Percentiles rank a stretch among this genome's conserved stretches.
Conservation (phyloP, 2,113 vertebrate genomes). For the Python bivittatus region DNA sequence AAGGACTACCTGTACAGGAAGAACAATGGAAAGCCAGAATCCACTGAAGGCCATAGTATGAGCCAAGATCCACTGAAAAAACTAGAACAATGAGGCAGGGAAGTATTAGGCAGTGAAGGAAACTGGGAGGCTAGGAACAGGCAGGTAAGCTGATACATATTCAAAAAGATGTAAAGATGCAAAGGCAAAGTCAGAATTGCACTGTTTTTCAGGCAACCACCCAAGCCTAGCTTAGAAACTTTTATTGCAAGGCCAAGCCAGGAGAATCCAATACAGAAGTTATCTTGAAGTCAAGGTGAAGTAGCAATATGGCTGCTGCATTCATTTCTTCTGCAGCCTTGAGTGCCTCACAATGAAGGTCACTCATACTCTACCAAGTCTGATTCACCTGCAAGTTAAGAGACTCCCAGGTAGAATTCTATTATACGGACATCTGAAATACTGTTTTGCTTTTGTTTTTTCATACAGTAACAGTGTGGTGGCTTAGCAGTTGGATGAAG, state of each 20-base stretch:
- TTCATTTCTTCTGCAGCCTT: background rate
- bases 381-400: background rate
- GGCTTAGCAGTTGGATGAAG: background rate
- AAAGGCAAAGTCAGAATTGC: background rate
- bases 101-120: background rate
- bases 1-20: background rate
- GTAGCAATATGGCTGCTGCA: background rate
- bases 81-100: background rate
- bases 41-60: background rate
- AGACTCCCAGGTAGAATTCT: background rate
- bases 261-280: background rate
- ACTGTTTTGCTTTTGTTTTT: background rate
- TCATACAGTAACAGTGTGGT: background rate
- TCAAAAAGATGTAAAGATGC: background rate
- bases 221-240: background rate
- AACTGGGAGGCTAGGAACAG: background rate
- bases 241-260: background rate
- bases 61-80: background rate
- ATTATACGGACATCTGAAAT: background rate
- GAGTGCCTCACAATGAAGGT: background rate
- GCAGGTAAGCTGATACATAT: background rate
- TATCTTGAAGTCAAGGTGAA: background rate
- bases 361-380: background rate
- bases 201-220: background rate
- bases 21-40: background rate